Conservation (phyloP, 2,888 invertebrate genomes). For the Leuctra nigra region DNA sequence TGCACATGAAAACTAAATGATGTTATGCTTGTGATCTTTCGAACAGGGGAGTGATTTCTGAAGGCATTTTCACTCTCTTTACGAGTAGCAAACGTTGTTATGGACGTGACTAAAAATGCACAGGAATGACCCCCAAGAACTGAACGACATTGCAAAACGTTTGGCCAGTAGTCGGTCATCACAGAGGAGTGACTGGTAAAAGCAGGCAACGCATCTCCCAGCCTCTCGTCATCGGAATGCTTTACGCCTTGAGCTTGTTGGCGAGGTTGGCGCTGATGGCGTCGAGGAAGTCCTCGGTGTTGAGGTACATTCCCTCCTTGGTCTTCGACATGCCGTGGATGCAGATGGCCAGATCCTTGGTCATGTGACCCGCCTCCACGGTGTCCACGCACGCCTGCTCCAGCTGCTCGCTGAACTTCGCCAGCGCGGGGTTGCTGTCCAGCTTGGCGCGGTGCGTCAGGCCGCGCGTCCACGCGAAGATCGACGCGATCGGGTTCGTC, state of each 20-base stretch:
- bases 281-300: constrained; percentile 80
- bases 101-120: too few relatives aligned
- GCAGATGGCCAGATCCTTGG: constrained; percentile 82
- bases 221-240: not conserved
- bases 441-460: constrained; percentile 75
- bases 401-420: constrained; percentile 59
- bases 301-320: constrained; percentile 73
- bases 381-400: constrained; percentile 80
- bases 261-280: constrained; percentile 66
- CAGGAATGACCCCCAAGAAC: too few relatives aligned
- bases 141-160: too few relatives aligned
- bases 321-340: constrained; percentile 77
- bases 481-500: constrained; percentile 86
- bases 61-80: too few relatives aligned
- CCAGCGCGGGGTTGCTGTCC: constrained; percentile 67
- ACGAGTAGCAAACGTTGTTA: too few relatives aligned
- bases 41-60: too few relatives aligned
- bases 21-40: too few relatives aligned
- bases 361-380: constrained; percentile 77
- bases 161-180: too few relatives aligned
- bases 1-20: too few relatives aligned
- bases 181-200: too few relatives aligned
- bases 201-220: not conserved
- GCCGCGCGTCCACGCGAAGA: constrained; percentile 87
- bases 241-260: constrained; percentile 18